Percentiles rank a stretch among this genome's conserved stretches.
Conservation (phyloP, 1,140 invertebrate genomes). For the Brachionus koreanus region DNA sequence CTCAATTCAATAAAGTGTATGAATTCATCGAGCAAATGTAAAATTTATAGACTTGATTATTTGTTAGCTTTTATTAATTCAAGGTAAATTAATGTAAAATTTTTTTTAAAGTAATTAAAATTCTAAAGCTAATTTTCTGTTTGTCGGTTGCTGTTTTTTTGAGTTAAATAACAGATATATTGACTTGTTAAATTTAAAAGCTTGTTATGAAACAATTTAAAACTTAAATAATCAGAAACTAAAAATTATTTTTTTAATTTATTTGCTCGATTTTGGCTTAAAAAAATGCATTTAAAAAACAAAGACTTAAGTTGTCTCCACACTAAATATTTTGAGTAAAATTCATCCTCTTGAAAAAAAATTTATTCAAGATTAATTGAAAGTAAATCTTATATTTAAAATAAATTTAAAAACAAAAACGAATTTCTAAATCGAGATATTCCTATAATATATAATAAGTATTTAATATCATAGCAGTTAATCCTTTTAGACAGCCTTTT, state of each 20-base stretch:
- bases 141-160: background rate
- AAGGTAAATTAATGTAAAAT: background rate
- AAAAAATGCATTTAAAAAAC: background rate
- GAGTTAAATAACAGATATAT: background rate
- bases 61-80: slow-evolving; percentile 3
- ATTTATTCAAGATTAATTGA: background rate
- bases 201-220: background rate
- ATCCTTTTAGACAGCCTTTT: background rate
- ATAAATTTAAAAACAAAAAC: background rate
- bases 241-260: background rate
- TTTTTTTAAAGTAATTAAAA: background rate
- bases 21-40: background rate
- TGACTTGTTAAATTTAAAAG: background rate
- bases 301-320: background rate
- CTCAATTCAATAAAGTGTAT: background rate
- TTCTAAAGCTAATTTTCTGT: background rate
- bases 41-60: background rate
- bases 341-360: background rate
- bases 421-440: background rate
- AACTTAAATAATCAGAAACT: background rate
- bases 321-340: background rate
- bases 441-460: background rate
- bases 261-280: background rate
- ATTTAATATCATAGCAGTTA: background rate
- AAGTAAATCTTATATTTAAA: background rate